Evolutionary conservation across 2,888 invertebrate species (phyloP).

Genomic region (Mactromeris polynyma): DNA sequence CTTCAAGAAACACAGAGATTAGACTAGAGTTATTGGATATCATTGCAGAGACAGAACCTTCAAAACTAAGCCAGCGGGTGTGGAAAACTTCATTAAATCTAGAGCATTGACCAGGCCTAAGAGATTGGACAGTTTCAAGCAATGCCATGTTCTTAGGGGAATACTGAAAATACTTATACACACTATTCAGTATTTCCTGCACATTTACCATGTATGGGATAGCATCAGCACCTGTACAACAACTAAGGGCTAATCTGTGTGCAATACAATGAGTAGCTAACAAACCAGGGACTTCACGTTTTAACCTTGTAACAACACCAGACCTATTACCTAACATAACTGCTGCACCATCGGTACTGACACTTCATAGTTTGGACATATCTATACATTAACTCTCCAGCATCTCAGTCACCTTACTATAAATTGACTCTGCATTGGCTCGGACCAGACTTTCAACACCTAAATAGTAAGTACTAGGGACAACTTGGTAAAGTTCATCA

Average conservation of each 20-base stretch:
- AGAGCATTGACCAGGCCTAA: too few relatives aligned
- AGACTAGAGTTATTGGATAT: too few relatives aligned
- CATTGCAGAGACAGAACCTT: too few relatives aligned
- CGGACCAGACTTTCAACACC: slow-evolving; percentile 32
- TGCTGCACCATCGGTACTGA: too few relatives aligned
- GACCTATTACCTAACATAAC: too few relatives aligned
- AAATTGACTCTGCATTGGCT: slow-evolving; percentile 50
- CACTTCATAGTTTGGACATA: too few relatives aligned
- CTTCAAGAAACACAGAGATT: too few relatives aligned
- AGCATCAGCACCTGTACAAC: slow-evolving; percentile 40
- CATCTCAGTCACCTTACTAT: slow-evolving; percentile 25
- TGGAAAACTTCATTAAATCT: too few relatives aligned
- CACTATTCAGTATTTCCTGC: slow-evolving; percentile 48
- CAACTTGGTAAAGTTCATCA: background rate
- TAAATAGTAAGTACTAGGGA: slow-evolving; percentile 21
- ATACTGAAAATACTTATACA: slow-evolving; percentile 59
- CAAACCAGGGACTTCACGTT: too few relatives aligned
- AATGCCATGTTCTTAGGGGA: slow-evolving; percentile 59
- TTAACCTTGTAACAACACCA: too few relatives aligned
- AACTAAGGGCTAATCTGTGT: slow-evolving; percentile 41
- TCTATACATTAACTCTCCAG: slow-evolving; percentile 30
- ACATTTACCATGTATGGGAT: slow-evolving; percentile 55
- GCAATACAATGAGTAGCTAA: too few relatives aligned
- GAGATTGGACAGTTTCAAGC: slow-evolving; percentile 44
- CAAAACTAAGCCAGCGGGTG: too few relatives aligned